These are phyloP conservation scores for Hermaeophaga mercurialis DNA, from an alignment of 2,888 invertebrate genomes.

Conservation along the genomic window DNA sequence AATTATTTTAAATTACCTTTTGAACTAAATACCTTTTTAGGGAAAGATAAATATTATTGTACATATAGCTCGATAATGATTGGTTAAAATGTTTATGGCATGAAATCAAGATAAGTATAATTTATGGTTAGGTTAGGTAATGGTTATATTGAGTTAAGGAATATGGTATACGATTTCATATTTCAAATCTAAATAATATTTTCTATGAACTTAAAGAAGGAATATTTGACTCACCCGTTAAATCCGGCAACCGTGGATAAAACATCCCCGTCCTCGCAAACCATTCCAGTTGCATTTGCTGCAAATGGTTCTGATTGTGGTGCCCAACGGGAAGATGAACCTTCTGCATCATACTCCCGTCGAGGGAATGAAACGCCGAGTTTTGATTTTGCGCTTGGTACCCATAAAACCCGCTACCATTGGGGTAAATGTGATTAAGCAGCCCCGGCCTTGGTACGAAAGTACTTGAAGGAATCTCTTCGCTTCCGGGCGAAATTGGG, in stretches of 20 bases:
- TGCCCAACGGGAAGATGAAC: constrained; percentile 57
- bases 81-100: too few relatives aligned
- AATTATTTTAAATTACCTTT: too few relatives aligned
- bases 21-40: too few relatives aligned
- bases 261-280: constrained; percentile 88
- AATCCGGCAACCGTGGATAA: constrained; percentile 84
- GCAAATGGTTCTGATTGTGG: constrained; percentile 63
- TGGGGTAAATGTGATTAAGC: constrained; percentile 57
- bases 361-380: constrained; percentile 63
- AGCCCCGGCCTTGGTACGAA: constrained; percentile 68
- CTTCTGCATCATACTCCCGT: constrained; percentile 60
- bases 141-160: too few relatives aligned
- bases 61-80: too few relatives aligned
- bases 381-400: constrained; percentile 59
- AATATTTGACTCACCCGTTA: constrained; percentile 68
- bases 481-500: constrained; percentile 85
- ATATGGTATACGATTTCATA: too few relatives aligned
- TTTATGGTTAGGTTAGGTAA: too few relatives aligned
- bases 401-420: constrained; percentile 50
- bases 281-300: constrained; percentile 88
- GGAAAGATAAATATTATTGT: too few relatives aligned
- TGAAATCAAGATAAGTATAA: too few relatives aligned
- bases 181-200: too few relatives aligned
- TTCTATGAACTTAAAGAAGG: too few relatives aligned
- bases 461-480: constrained; percentile 64